Evolutionary conservation across 2,888 invertebrate genomes (phyloP).

Genomic region (Drosophila subsilvestris): DNA sequence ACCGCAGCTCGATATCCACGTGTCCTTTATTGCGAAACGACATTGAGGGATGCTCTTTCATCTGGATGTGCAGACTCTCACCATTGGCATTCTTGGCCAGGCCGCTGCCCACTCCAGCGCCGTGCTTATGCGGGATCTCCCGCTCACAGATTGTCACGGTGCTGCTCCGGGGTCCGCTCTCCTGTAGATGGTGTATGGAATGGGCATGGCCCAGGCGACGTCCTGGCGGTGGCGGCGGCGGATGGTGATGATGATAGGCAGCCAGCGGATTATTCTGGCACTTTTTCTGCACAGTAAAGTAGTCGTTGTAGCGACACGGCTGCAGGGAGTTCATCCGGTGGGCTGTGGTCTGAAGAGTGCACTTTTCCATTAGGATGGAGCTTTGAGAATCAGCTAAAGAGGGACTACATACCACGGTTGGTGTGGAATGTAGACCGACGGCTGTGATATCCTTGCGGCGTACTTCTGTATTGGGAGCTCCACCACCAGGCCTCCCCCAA

Average conservation of each 20-base stretch:
- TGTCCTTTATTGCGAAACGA: conserved; percentile 86
- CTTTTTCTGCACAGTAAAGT: conserved; percentile 81
- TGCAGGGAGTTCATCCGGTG: conserved; percentile 80
- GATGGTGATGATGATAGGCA: conserved; percentile 69
- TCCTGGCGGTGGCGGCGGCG: conserved; percentile 41
- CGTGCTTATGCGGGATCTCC: conserved; percentile 64
- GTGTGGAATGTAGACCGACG: conserved; percentile 88
- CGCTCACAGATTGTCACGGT: conserved; percentile 79
- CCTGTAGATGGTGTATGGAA: conserved; percentile 71
- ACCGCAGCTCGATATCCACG: conserved; percentile 89
- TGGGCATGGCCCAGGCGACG: conserved; percentile 58
- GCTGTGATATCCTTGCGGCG: conserved; percentile 89
- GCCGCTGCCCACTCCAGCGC: conserved; percentile 55
- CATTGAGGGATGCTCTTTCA: conserved; percentile 87
- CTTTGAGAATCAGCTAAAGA: background rate
- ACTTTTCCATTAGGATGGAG: background rate
- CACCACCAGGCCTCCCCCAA: conserved; percentile 91
- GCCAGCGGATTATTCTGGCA: conserved; percentile 75
- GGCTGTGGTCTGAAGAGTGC: conserved; percentile 60
- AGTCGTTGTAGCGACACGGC: conserved; percentile 82
- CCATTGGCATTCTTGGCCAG: conserved; percentile 74
- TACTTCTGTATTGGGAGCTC: conserved; percentile 88
- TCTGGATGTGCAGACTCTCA: conserved; percentile 82
- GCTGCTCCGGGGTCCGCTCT: conserved; percentile 73
- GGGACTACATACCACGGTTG: conserved; percentile 83